Conservation (phyloP, 1,140 invertebrate genomes). For the Dufourea novaeangliae region DNA sequence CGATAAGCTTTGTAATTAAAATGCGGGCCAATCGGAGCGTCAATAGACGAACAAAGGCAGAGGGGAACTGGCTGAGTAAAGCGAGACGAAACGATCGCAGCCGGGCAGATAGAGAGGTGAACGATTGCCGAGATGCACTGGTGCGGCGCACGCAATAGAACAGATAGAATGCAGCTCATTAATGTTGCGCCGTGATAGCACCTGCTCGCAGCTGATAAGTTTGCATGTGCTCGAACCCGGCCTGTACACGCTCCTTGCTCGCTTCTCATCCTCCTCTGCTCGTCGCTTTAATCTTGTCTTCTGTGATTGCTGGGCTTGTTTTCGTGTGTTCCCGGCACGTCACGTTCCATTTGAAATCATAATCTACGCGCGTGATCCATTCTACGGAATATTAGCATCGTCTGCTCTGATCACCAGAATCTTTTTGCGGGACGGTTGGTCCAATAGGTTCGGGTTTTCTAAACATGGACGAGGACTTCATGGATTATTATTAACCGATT, state of each 20-base stretch:
- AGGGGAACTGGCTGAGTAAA: background rate
- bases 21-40: slow-evolving; percentile 24
- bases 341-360: background rate
- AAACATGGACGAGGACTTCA: no score
- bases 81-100: slow-evolving; percentile 21
- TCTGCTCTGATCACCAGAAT: no score
- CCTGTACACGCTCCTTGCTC: background rate
- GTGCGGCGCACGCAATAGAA: slow-evolving; percentile 54
- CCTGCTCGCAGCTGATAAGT: slow-evolving; percentile 64
- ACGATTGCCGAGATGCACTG: slow-evolving; percentile 46
- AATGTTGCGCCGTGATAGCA: slow-evolving; percentile 60
- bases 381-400: no score
- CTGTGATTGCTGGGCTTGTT: background rate
- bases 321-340: no score
- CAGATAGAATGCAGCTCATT: slow-evolving; percentile 58
- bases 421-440: no score
- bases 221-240: slow-evolving; percentile 33
- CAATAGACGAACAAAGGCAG: slow-evolving; percentile 8
- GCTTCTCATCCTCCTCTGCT: background rate
- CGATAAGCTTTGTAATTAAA: slow-evolving; percentile 37
- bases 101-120: slow-evolving; percentile 14
- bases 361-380: no score
- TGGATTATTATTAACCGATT: no score
- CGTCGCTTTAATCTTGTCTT: slow-evolving; percentile 11
- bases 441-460: no score